phyloP scores from a whole-genome alignment of 2,797 vertebrate genomes.

The Macrochelys suwanniensis region DNA sequence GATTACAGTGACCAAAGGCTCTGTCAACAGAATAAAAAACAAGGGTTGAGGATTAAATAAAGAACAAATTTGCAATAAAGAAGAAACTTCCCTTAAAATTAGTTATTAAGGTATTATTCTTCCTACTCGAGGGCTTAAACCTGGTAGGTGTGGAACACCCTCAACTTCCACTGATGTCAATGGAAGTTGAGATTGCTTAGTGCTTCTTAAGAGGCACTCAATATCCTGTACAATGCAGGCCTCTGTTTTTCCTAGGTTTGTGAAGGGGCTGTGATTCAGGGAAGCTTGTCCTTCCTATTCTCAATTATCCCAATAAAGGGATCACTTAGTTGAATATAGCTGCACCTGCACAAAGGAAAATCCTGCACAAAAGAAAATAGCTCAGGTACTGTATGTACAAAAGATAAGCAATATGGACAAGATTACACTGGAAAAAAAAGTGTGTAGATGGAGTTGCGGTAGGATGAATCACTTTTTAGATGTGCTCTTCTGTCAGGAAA shows the following conservation, averaged over 20 bases:
- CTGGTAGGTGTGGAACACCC: not conserved
- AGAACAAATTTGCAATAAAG: not conserved
- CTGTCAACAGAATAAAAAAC: not conserved
- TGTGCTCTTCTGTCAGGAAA: not conserved
- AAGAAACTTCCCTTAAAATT: not conserved
- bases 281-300: not conserved
- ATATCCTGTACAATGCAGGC: not conserved
- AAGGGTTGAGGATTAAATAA: not conserved
- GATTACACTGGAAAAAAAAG: not conserved
- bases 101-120: not conserved
- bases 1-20: not conserved
- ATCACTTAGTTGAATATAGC: not conserved
- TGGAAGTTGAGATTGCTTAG: not conserved
- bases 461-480: not conserved
- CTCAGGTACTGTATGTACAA: not conserved
- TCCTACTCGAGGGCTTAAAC: not conserved
- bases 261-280: not conserved
- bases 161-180: not conserved
- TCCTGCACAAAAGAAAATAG: not conserved
- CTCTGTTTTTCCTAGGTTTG: not conserved
- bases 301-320: not conserved
- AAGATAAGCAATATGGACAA: not conserved
- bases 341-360: not conserved
- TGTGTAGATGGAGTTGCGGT: not conserved
- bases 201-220: not conserved